phyloP scores from a whole-genome alignment of 2,113 vertebrate species.

The Tragelaphus imberbis region DNA sequence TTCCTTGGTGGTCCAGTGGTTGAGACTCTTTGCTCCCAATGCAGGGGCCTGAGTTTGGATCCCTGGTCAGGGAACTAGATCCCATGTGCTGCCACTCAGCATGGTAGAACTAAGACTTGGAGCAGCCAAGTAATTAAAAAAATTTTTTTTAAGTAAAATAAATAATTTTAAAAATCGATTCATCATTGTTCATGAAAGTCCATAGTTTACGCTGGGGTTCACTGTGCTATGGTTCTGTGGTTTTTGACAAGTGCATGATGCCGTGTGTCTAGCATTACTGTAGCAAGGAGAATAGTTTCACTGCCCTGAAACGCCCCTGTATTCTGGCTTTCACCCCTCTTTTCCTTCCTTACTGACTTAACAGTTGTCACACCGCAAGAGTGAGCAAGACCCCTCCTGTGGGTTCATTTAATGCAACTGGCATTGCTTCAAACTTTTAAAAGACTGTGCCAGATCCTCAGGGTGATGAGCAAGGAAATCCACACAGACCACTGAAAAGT shows the following conservation, averaged over 20 bases:
- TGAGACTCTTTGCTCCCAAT: not conserved
- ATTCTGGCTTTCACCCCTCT: not conserved
- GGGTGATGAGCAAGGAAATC: not conserved
- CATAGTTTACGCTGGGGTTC: not conserved
- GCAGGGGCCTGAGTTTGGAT: not conserved
- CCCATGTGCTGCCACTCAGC: not conserved
- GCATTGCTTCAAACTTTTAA: not conserved
- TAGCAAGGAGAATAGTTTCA: not conserved
- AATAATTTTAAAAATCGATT: not conserved
- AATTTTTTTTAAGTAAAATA: not conserved
- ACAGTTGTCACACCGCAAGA: not conserved
- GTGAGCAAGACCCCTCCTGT: not conserved
- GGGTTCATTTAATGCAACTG: not conserved
- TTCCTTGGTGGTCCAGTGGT: not conserved
- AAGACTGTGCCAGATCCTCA: not conserved
- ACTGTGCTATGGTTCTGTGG: not conserved
- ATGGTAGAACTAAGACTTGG: not conserved
- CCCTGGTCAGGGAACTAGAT: not conserved
- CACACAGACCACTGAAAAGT: not conserved
- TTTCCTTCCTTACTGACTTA: not conserved
- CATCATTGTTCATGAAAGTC: not conserved
- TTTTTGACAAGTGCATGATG: not conserved
- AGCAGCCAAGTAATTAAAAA: not conserved
- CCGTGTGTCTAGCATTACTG: too few relatives aligned
- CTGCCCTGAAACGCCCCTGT: not conserved